Evolutionary conservation across 2,888 invertebrate species (phyloP).

Genomic region (Ceramica pisi): DNA sequence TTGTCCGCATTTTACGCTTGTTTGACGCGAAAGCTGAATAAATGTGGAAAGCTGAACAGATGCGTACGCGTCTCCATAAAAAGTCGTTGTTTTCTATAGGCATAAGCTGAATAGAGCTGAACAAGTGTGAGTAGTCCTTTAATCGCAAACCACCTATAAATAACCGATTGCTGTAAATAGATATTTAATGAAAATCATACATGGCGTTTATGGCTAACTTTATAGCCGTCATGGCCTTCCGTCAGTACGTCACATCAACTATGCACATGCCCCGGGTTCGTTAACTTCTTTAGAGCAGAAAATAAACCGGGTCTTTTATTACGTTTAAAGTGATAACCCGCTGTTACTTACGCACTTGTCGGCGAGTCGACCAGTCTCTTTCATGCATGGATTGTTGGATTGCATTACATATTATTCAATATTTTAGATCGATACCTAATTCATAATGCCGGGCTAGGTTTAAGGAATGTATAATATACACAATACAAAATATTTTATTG

Average conservation of each 20-base stretch:
- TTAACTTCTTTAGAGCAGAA: conserved; percentile 24
- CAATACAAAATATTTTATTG: no score
- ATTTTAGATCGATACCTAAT: background rate
- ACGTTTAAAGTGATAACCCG: background rate
- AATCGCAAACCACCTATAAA: conserved; percentile 13
- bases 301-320: conserved; percentile 13
- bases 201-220: conserved; percentile 9
- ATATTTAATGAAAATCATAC: conserved; percentile 15
- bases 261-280: background rate
- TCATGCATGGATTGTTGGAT: background rate
- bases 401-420: background rate
- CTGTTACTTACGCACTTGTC: background rate
- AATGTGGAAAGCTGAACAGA: no score
- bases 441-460: background rate
- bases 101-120: no score
- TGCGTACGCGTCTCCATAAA: no score
- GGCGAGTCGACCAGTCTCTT: background rate
- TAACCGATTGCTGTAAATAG: conserved; percentile 4
- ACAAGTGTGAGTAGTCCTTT: no score
- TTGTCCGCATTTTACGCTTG: no score
- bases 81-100: no score
- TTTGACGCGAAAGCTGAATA: no score
- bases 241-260: conserved; percentile 11
- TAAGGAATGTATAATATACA: no score
- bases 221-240: conserved; percentile 7